Percentiles rank a stretch among this genome's conserved stretches.
These are phyloP conservation scores for Mohoua ochrocephala DNA, from an alignment of 2,113 vertebrate genomes.

Conservation along the genomic window DNA sequence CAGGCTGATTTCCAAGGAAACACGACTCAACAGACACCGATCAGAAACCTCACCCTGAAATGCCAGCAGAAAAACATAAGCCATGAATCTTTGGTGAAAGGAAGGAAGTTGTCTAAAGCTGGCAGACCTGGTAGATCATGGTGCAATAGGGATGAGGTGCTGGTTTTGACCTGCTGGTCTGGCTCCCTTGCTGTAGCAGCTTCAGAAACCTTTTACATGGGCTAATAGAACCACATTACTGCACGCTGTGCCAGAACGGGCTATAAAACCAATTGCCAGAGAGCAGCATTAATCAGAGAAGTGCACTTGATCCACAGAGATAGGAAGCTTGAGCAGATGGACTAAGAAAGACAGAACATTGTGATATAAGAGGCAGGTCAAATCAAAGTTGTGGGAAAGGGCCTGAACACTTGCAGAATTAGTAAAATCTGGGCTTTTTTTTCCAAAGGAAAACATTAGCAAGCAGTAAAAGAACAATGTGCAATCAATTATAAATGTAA, in stretches of 20 bases:
- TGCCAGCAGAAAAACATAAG: background rate
- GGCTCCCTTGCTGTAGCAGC: background rate
- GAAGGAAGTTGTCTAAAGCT: background rate
- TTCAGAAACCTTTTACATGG: background rate
- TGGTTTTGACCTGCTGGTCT: background rate
- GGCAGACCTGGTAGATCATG: background rate
- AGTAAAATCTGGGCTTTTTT: background rate
- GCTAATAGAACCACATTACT: background rate
- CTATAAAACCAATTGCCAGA: background rate
- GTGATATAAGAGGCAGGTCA: background rate
- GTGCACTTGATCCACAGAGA: background rate
- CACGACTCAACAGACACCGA: accelerated
- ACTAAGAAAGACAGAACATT: background rate
- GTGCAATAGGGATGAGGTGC: background rate
- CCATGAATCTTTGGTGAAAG: background rate
- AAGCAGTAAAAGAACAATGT: background rate
- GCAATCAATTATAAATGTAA: background rate
- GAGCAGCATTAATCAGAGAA: background rate
- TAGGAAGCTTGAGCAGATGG: background rate
- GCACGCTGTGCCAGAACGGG: background rate
- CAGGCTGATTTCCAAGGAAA: background rate
- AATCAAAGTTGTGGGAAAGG: background rate
- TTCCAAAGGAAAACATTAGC: background rate
- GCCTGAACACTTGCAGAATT: background rate
- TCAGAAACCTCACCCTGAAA: background rate